Base-by-base conservation (phyloP, 2,113 vertebrate genomes). In the Cinclus cinclus region DNA sequence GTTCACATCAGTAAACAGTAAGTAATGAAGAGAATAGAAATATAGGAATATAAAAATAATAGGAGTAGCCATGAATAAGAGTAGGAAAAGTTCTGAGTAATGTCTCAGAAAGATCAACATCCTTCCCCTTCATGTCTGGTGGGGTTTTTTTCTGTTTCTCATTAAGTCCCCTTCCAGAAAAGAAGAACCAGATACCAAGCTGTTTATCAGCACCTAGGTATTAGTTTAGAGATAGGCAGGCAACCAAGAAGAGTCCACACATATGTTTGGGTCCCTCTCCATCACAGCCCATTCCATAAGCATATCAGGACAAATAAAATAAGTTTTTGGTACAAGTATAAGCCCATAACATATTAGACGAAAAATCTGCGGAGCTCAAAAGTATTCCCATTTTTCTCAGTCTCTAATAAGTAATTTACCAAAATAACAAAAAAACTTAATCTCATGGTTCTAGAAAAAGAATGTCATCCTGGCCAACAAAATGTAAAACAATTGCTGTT, bases 301-400 rank as follows among this genome's bases (percentile, higher is more conserved):
- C 2, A 15, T 28, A 62, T 31, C 15, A 76, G 14, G 47, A 76
- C 3, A 75, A 69, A n/a, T 6, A 18, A 3, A 24, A 39, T 24
- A 33, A 60, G 0, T 4, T 63, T 79, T 42, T 52, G 9, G 13
- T 73, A 68, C 9, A 50, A 9, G 4, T 0, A 0, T 7, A 71
- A 52, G 35, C 4, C 4, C 24, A 4, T 42, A 24, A 19, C 3
- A 25, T 18, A 21, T 10, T 16, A 35, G 17, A 69, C 27, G 19
- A 77, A 80, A 77, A 58, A 49, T 1, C 0, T 53, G 4, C 16
- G 35, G 41, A 64, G 3, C 44, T 73, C 42, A 49, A 80, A 56
- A n/a, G 1, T 55, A 25, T 59, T 78, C 7, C 11, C 1, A 18
- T 17, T 64, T 71, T 65, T 10, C 17, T 46, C 4, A 5, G 5